phyloP scores from a whole-genome alignment of 2,797 vertebrate species.

The Morelia viridis region DNA sequence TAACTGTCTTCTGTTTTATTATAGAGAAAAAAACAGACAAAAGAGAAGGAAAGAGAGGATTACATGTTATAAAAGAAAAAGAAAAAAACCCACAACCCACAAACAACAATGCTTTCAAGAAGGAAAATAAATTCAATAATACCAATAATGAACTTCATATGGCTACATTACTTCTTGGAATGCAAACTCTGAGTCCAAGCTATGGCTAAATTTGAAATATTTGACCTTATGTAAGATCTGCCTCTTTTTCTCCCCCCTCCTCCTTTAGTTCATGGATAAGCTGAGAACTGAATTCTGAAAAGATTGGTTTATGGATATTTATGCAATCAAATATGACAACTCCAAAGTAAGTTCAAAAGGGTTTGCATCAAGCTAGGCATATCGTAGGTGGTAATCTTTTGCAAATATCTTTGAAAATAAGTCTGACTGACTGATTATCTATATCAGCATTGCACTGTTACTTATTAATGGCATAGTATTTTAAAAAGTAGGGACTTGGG shows the following conservation, averaged over 20 bases:
- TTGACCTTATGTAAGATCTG: neutral
- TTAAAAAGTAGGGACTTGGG: neutral
- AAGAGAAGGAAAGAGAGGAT: neutral
- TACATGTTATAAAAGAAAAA: neutral
- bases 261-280: neutral
- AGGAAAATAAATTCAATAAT: neutral
- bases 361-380: neutral
- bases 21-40: neutral
- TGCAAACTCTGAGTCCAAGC: neutral
- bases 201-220: neutral
- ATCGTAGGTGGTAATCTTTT: neutral
- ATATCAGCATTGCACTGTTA: neutral
- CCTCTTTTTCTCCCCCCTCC: neutral
- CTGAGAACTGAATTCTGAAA: neutral
- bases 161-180: neutral
- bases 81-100: too few species aligned
- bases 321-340: neutral
- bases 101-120: neutral
- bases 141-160: neutral
- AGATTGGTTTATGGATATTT: neutral
- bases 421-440: neutral
- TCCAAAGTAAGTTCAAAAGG: neutral
- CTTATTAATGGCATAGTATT: neutral
- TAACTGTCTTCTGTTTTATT: neutral
- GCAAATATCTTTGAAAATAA: neutral